Percentiles rank a stretch among this genome's conserved stretches.
Evolutionary conservation across 2,888 invertebrate species (phyloP).

Genomic region (Cryptocheilus praepositus): DNA sequence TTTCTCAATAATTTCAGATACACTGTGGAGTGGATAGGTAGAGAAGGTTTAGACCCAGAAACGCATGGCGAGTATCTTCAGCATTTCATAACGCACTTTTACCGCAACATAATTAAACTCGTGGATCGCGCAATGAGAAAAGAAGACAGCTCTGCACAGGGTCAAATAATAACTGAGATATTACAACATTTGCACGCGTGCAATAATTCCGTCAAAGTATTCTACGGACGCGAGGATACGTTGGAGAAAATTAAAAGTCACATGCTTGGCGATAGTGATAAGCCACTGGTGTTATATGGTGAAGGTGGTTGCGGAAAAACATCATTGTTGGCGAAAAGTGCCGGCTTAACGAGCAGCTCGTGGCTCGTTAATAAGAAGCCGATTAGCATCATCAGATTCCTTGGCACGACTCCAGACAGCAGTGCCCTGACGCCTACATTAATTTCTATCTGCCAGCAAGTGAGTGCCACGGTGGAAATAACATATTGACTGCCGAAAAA

Average conservation of each 20-base stretch:
- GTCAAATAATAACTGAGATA: slow-evolving; percentile 94
- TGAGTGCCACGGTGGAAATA: slow-evolving; percentile 69
- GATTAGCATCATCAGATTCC: slow-evolving; percentile 91
- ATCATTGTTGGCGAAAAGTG: slow-evolving; percentile 93
- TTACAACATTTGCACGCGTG: slow-evolving; percentile 97
- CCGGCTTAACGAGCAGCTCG: slow-evolving; percentile 84
- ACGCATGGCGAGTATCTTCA: slow-evolving; percentile 95
- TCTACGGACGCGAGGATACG: slow-evolving; percentile 94
- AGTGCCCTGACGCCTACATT: slow-evolving; percentile 95
- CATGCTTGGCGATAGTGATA: slow-evolving; percentile 89
- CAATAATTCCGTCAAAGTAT: slow-evolving; percentile 92
- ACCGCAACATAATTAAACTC: slow-evolving; percentile 92
- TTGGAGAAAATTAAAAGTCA: slow-evolving; percentile 87
- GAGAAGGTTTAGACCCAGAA: slow-evolving; percentile 94
- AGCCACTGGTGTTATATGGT: slow-evolving; percentile 94
- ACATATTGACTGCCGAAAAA: too few species aligned
- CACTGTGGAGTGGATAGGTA: slow-evolving; percentile 97
- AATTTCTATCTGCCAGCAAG: slow-evolving; percentile 96
- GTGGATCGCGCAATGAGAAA: slow-evolving; percentile 97
- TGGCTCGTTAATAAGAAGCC: slow-evolving; percentile 88
- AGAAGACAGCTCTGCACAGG: slow-evolving; percentile 95
- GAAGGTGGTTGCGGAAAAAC: slow-evolving; percentile 99
- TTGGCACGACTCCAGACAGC: slow-evolving; percentile 98
- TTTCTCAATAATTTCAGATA: slow-evolving; percentile 78
- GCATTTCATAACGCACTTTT: slow-evolving; percentile 95